phyloP scores from a whole-genome alignment of 2,797 vertebrate species.

The Megaceryle alcyon region DNA sequence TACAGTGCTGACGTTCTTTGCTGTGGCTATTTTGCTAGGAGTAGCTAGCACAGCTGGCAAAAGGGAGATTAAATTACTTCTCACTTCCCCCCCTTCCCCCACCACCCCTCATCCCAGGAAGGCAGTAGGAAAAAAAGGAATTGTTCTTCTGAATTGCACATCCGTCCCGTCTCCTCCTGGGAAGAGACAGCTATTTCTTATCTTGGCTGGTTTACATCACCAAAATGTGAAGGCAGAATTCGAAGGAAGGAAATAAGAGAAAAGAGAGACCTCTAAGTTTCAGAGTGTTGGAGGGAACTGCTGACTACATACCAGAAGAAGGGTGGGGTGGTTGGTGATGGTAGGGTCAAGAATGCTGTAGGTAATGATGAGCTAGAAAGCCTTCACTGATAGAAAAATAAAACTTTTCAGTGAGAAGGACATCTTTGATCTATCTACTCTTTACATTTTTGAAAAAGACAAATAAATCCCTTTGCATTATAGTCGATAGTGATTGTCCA shows the following conservation, averaged over 20 bases:
- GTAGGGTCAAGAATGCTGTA: background rate
- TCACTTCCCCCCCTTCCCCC: background rate
- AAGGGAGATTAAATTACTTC: slow-evolving; percentile 22
- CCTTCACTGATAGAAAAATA: background rate
- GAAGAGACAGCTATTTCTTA: slow-evolving; percentile 56
- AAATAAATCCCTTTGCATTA: background rate
- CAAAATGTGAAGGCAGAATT: slow-evolving; percentile 13
- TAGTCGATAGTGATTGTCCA: background rate
- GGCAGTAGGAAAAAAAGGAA: slow-evolving; percentile 24
- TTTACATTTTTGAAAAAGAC: background rate
- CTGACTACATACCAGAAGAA: background rate
- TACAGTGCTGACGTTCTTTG: background rate
- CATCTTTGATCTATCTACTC: background rate
- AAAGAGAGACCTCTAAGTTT: background rate
- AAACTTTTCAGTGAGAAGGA: background rate
- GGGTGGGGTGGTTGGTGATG: background rate
- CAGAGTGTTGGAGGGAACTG: background rate
- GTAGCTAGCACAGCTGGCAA: background rate
- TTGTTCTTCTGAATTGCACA: slow-evolving; percentile 49
- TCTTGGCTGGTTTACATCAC: slow-evolving; percentile 48
- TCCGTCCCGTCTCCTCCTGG: slow-evolving; percentile 34
- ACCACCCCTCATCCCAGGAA: background rate
- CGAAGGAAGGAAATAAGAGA: slow-evolving; percentile 49
- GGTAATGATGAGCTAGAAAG: background rate
- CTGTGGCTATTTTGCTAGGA: background rate